Evolutionary conservation across 2,888 invertebrate genomes (phyloP).

Genomic region (Ptilodon capucinus): DNA sequence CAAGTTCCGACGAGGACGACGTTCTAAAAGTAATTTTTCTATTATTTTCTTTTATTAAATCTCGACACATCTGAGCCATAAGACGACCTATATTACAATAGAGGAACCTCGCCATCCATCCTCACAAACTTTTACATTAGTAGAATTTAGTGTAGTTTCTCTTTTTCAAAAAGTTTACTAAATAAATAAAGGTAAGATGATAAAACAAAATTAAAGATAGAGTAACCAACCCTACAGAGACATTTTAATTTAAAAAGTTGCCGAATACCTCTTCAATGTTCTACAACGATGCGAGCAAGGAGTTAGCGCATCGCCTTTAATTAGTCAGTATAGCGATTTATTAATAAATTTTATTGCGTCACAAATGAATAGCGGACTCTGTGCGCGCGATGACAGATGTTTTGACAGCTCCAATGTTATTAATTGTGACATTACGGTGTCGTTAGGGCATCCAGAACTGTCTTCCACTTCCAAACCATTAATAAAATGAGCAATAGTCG

Average conservation of each 20-base stretch:
- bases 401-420: conserved; percentile 78
- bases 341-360: conserved; percentile 61
- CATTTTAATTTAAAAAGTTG: background rate
- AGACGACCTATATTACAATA: no score
- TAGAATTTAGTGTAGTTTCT: no score
- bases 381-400: conserved; percentile 71
- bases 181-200: no score
- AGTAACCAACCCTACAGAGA: no score
- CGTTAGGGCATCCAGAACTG: conserved; percentile 68
- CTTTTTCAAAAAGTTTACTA: no score
- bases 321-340: conserved; percentile 14
- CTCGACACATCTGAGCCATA: no score
- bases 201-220: no score
- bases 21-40: no score
- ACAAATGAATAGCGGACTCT: conserved; percentile 56
- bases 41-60: no score
- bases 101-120: no score
- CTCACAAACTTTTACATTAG: no score
- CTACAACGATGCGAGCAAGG: background rate
- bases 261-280: background rate
- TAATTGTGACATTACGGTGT: conserved; percentile 78
- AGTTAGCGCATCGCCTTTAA: conserved; percentile 11
- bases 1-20: no score
- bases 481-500: conserved; percentile 82
- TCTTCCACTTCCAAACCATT: conserved; percentile 81